Percentiles rank a stretch among this genome's conserved stretches.
Conservation (phyloP, 2,888 invertebrate genomes). For the Oscheius sp. region DNA sequence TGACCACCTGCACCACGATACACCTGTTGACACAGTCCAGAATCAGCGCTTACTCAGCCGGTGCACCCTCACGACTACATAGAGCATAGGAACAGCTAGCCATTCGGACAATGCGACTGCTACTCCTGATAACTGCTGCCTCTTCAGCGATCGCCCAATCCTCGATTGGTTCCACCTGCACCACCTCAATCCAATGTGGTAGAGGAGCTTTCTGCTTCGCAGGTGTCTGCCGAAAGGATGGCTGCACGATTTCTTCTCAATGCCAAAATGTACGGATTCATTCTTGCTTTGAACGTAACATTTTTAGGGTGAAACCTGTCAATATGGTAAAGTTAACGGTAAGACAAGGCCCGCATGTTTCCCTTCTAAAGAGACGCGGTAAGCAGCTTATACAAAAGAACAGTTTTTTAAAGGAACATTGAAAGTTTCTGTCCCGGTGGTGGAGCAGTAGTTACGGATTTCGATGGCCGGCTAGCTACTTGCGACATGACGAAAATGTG, state of each 20-base stretch:
- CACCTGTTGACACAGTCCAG: conserved; percentile 13
- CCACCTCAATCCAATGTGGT: conserved; percentile 47
- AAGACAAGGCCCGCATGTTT: conserved; percentile 61
- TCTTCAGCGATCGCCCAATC: neutral
- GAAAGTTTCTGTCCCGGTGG: conserved; percentile 67
- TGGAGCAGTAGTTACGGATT: conserved; percentile 56
- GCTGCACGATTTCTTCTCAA: conserved; percentile 41
- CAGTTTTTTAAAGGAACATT: conserved; percentile 19
- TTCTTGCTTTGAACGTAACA: neutral
- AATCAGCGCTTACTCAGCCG: conserved; percentile 31
- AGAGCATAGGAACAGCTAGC: neutral
- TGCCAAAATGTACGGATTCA: conserved; percentile 45
- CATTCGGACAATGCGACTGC: neutral
- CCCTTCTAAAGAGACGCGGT: conserved; percentile 34
- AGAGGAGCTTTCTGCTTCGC: conserved; percentile 49
- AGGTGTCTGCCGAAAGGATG: conserved; percentile 46
- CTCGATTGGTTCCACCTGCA: conserved; percentile 37
- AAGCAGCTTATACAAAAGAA: neutral
- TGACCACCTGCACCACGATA: conserved; percentile 16
- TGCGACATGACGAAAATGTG: conserved; percentile 63
- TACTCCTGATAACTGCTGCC: neutral
- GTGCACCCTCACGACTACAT: conserved; percentile 28
- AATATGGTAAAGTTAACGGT: conserved; percentile 62
- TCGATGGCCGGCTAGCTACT: conserved; percentile 55
- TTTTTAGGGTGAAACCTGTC: conserved; percentile 62